Conservation (phyloP, 2,797 vertebrate species). For the Channallabes apus region DNA sequence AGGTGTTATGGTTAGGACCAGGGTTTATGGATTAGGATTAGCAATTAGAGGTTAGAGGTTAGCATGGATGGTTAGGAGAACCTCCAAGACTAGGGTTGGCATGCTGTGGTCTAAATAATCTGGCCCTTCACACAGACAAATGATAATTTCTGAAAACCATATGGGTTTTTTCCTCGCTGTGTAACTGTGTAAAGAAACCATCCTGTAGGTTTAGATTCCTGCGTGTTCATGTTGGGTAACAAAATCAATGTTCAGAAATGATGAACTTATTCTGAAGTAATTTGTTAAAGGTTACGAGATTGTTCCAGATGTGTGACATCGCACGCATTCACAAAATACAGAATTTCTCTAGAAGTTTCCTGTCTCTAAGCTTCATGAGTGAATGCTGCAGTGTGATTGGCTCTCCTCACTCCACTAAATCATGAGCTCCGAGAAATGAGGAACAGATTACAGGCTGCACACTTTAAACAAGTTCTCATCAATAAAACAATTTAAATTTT, state of each 20-base stretch:
- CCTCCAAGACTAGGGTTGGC: no score
- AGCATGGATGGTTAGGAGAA: no score
- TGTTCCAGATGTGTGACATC: background rate
- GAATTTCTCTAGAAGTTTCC: background rate
- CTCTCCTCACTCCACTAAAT: background rate
- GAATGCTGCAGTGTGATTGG: background rate
- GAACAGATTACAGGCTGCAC: background rate
- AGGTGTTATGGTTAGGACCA: no score
- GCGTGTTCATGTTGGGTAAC: background rate
- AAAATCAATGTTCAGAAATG: background rate
- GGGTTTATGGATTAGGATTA: no score
- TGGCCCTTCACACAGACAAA: background rate
- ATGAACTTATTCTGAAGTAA: background rate
- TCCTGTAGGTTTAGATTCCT: background rate
- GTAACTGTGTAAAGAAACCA: background rate
- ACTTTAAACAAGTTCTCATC: background rate
- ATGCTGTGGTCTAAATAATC: background rate
- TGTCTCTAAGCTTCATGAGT: background rate
- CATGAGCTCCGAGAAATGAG: background rate
- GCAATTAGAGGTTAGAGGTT: no score
- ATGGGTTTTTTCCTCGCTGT: background rate
- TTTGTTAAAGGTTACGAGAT: background rate
- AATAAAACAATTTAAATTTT: background rate
- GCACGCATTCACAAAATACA: background rate
- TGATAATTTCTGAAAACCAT: background rate